phyloP scores from a whole-genome alignment of 2,113 vertebrate genomes.

The Macquaria australasica region DNA sequence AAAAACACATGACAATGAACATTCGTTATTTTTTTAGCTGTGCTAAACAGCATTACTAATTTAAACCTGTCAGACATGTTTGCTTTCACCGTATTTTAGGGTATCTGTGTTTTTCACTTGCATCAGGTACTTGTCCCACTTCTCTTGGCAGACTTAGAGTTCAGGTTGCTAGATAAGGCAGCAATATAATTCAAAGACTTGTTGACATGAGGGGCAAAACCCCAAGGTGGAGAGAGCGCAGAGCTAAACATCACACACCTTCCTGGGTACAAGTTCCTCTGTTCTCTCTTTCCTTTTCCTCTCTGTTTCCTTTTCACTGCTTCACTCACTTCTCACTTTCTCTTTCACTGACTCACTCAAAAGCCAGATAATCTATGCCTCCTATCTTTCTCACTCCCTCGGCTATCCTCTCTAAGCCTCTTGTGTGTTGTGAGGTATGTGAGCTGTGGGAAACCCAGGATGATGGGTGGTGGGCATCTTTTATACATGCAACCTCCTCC shows the following conservation, averaged over 20 bases:
- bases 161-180: conserved; percentile 31
- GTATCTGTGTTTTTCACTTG: conserved; percentile 23
- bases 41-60: conserved; percentile 25
- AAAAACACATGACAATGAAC: background rate
- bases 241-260: conserved; percentile 24
- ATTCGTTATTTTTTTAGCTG: background rate
- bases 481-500: conserved; percentile 29
- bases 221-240: conserved; percentile 19
- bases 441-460: conserved; percentile 42
- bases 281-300: conserved; percentile 15
- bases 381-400: conserved; percentile 43
- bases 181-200: conserved; percentile 39
- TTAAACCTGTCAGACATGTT: conserved; percentile 13
- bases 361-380: conserved; percentile 58
- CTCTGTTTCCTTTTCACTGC: conserved; percentile 17
- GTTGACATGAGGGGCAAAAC: conserved; percentile 24
- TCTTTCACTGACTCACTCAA: conserved; percentile 40
- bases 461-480: conserved; percentile 41
- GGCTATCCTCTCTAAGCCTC: conserved; percentile 20
- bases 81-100: background rate
- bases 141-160: conserved; percentile 36
- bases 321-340: conserved; percentile 45
- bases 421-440: conserved; percentile 41
- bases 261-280: conserved; percentile 3
- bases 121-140: conserved; percentile 26